Conservation (phyloP, 2,888 invertebrate species). For the Tenodera sinensis region DNA sequence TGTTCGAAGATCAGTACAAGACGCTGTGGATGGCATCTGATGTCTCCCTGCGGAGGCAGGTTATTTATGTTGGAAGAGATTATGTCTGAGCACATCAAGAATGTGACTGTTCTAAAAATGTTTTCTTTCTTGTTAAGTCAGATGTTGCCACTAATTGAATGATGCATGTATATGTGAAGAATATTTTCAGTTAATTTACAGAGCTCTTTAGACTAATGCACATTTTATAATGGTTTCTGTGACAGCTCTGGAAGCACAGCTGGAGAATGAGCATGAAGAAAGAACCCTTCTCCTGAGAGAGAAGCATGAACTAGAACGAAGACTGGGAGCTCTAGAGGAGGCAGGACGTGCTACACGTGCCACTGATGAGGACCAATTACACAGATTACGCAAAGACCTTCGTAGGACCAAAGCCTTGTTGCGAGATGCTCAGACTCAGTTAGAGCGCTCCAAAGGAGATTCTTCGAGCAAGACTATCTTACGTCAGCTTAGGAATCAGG, state of each 20-base stretch:
- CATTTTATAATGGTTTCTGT: neutral
- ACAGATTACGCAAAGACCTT: conserved; percentile 78
- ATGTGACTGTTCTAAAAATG: too few relatives aligned
- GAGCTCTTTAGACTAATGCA: too few relatives aligned
- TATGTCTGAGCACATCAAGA: too few relatives aligned
- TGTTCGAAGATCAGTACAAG: too few relatives aligned
- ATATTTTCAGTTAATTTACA: too few relatives aligned
- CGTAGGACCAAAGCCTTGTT: conserved; percentile 85
- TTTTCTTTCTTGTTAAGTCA: too few relatives aligned
- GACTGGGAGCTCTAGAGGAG: conserved; percentile 75
- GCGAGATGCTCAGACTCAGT: conserved; percentile 87
- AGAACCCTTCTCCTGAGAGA: conserved; percentile 80
- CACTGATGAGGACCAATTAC: conserved; percentile 67
- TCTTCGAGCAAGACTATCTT: conserved; percentile 76
- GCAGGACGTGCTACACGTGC: conserved; percentile 65
- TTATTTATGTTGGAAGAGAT: too few relatives aligned
- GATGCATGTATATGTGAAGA: too few relatives aligned
- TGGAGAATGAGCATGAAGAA: conserved; percentile 92
- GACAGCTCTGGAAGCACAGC: conserved; percentile 78
- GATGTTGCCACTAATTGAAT: too few relatives aligned
- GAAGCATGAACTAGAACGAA: conserved; percentile 86
- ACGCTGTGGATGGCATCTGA: too few relatives aligned
- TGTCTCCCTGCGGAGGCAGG: too few relatives aligned
- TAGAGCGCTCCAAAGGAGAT: conserved; percentile 84
- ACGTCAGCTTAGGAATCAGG: conserved; percentile 73